Base-by-base conservation (phyloP, 2,797 vertebrate species). In the Argyrosomus regius region DNA sequence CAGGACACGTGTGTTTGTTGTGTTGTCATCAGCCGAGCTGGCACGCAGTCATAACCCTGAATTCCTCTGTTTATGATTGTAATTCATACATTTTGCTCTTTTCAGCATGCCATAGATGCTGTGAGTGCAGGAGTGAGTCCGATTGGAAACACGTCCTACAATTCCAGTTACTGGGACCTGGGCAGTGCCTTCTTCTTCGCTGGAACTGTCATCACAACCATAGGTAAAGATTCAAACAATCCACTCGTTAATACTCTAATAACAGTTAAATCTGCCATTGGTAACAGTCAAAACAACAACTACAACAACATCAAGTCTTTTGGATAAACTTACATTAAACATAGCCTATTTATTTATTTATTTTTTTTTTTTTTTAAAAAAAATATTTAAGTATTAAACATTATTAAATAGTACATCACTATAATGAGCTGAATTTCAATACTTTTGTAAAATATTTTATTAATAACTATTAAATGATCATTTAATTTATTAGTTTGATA, bases 151-250 rank as follows among this genome's bases (percentile, higher is more conserved):
- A 96, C 95, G 0, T 95, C 97, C 59, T 95, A 96, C 88, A 97
- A 95, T 83, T 98, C 96, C 92, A 99, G 98, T 79, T 95, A 99
- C 81, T 99, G 98, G 98, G 98, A 99, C 88, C 95, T 98, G 1
- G 97, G 97, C 92, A 98, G 98, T 89, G 97, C 98, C 91, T 99
- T 99, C 95, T 99, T 99, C 94, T 99, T 99, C 61, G 98, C 98
- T 73, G 98, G 98, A 85, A 99, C 98, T 0, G 97, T 99, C 92
- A 99, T 99, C 90, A 99, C 98, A 63, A 99, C 98, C 14, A 99
- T 99, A 92, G 98, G 98, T 98, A 95, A 79, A 70, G 35, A 24
- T 50, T 65, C 28, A 67, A 45, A 52, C 20, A 53, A 57, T 49
- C 7, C 35, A 48, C 24, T 69, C 5, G 35, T 64, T 52, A n/a